These are phyloP conservation scores for Triops cancriformis DNA, from an alignment of 1,140 invertebrate genomes.

Conservation along the genomic window DNA sequence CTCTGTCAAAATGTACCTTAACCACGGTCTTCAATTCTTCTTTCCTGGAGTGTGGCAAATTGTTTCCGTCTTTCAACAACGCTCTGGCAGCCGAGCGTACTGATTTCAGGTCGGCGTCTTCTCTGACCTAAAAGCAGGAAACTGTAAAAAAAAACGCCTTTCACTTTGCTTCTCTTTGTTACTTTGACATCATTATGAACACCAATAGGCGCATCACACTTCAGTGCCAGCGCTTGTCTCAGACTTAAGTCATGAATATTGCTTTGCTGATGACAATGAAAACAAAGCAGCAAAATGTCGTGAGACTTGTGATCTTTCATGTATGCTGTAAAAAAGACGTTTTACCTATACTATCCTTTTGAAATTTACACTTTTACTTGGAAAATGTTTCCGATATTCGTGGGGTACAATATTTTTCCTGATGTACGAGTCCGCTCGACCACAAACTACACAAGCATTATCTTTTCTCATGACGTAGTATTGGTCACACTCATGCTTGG, in stretches of 20 bases:
- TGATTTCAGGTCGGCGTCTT: conserved; percentile 42
- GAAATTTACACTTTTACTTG: conserved; percentile 41
- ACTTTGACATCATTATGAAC: conserved; percentile 39
- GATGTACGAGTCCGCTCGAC: conserved; percentile 56
- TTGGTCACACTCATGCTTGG: conserved; percentile 54
- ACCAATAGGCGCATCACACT: conserved; percentile 55
- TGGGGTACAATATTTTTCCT: conserved; percentile 73
- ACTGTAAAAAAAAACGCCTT: neutral
- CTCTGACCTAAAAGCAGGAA: conserved; percentile 24
- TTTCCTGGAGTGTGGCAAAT: conserved; percentile 47
- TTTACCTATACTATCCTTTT: neutral
- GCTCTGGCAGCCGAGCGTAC: conserved; percentile 59
- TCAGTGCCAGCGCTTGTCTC: conserved; percentile 49
- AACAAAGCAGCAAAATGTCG: conserved; percentile 68
- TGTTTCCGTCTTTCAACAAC: conserved; percentile 41
- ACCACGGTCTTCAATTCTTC: conserved; percentile 45
- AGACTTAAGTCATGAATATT: conserved; percentile 57
- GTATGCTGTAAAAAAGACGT: conserved; percentile 33
- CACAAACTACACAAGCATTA: conserved; percentile 80
- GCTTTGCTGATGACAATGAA: conserved; percentile 60
- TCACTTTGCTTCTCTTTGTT: conserved; percentile 16
- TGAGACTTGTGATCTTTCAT: conserved; percentile 78
- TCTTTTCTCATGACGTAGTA: conserved; percentile 66
- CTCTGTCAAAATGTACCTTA: conserved; percentile 42
- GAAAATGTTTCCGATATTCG: conserved; percentile 76